Percentiles rank a stretch among this genome's conserved stretches.
Conservation (phyloP, 2,797 vertebrate genomes). For the Anabas testudineus region DNA sequence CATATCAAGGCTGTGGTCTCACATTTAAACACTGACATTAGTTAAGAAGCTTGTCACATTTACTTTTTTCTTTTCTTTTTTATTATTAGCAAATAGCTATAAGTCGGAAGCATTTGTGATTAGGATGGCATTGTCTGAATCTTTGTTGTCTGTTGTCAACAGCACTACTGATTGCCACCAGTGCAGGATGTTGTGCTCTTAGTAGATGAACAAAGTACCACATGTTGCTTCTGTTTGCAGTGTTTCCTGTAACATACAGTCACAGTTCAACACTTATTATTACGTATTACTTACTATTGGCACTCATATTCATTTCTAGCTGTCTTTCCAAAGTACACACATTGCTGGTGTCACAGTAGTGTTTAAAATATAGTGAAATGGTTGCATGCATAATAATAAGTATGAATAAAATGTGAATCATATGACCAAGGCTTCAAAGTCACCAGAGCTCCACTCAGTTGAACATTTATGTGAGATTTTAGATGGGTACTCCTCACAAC, state of each 20-base stretch:
- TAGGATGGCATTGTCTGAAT: background rate
- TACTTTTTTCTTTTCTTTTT: background rate
- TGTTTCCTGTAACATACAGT: conserved; percentile 3
- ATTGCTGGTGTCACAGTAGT: background rate
- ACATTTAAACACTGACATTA: background rate
- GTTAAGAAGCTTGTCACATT: background rate
- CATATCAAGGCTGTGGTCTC: conserved; percentile 25
- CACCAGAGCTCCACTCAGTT: background rate
- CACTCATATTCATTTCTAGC: background rate
- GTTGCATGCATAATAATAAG: background rate
- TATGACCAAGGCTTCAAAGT: background rate
- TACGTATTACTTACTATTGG: conserved; percentile 10
- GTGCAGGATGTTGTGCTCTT: conserved; percentile 20
- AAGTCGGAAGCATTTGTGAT: conserved; percentile 13
- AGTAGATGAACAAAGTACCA: conserved; percentile 9
- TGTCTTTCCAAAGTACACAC: conserved; percentile 9
- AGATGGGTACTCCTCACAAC: background rate
- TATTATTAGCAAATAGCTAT: background rate
- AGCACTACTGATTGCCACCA: conserved; percentile 16
- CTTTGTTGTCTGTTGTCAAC: conserved; percentile 6
- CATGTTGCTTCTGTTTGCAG: background rate
- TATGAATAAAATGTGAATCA: background rate
- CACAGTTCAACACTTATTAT: background rate
- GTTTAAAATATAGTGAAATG: background rate
- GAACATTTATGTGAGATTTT: background rate